Percentiles rank a stretch among this genome's conserved stretches.
Conservation (phyloP, 2,113 vertebrate genomes). For the Gymnorhina tibicen region DNA sequence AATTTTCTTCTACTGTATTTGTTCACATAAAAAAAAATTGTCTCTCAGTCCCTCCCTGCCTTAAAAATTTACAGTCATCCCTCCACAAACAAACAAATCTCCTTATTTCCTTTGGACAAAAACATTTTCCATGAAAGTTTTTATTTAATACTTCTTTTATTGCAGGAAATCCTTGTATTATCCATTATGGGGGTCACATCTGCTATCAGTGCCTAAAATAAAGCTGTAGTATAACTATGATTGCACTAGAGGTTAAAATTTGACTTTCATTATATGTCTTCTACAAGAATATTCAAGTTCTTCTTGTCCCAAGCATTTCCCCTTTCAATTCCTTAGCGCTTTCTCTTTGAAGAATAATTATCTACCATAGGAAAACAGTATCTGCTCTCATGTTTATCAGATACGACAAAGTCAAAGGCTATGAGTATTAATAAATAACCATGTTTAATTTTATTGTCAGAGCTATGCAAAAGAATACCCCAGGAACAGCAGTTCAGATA, state of each 20-base stretch:
- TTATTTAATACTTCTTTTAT: conserved; percentile 54
- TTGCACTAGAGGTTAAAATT: not conserved
- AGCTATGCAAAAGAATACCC: not conserved
- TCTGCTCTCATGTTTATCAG: not conserved
- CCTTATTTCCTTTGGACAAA: not conserved
- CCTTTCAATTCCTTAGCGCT: not conserved
- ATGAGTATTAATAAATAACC: not conserved
- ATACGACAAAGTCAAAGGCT: not conserved
- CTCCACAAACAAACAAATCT: not conserved
- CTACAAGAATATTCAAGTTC: not conserved
- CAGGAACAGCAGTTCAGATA: not conserved
- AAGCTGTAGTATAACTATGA: not conserved
- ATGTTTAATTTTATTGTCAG: not conserved
- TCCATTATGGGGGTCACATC: not conserved
- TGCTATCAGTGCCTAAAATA: not conserved
- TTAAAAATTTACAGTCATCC: not conserved
- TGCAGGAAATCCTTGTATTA: conserved; percentile 28
- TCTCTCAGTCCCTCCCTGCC: not conserved
- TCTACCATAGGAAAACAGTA: not conserved
- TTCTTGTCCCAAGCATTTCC: not conserved
- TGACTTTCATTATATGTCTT: not conserved
- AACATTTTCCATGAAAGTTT: not conserved
- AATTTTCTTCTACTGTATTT: not conserved
- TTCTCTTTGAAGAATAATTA: conserved; percentile 4
- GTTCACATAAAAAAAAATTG: not conserved